Percentiles rank a stretch among this genome's conserved stretches.
These are phyloP conservation scores for Muscicapa striata DNA, from an alignment of 2,797 vertebrate genomes.

Conservation along the genomic window DNA sequence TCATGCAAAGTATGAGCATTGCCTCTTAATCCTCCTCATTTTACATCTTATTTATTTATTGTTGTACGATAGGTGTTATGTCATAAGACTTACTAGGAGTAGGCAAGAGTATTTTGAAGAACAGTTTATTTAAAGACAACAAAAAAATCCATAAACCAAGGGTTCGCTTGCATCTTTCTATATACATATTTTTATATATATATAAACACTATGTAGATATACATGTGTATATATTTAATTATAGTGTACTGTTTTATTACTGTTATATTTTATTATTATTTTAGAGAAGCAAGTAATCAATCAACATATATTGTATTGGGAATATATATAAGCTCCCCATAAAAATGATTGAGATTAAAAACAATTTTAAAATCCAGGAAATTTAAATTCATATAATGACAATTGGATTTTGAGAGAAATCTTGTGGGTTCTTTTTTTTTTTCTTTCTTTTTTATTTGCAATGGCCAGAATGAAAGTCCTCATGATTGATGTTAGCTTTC, in stretches of 20 bases:
- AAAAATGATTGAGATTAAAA: background rate
- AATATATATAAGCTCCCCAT: background rate
- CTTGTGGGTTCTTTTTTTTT: background rate
- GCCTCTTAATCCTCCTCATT: background rate
- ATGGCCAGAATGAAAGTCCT: background rate
- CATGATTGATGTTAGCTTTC: conserved; percentile 43
- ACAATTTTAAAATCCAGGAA: background rate
- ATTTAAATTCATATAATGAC: background rate
- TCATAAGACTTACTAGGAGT: background rate
- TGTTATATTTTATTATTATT: background rate
- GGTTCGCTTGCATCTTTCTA: background rate
- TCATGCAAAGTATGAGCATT: background rate
- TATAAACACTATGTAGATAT: too few relatives aligned
- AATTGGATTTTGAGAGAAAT: background rate
- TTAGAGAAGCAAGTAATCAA: background rate
- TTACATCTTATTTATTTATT: background rate
- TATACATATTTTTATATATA: background rate
- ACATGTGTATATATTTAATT: background rate
- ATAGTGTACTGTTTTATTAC: background rate
- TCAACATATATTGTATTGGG: background rate
- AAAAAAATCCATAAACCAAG: background rate
- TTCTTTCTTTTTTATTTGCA: background rate
- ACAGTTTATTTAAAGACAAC: background rate
- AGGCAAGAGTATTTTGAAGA: background rate
- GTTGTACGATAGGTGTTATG: background rate